Base-by-base conservation (phyloP, 2,888 invertebrate species). In the Cantharis nigra region DNA sequence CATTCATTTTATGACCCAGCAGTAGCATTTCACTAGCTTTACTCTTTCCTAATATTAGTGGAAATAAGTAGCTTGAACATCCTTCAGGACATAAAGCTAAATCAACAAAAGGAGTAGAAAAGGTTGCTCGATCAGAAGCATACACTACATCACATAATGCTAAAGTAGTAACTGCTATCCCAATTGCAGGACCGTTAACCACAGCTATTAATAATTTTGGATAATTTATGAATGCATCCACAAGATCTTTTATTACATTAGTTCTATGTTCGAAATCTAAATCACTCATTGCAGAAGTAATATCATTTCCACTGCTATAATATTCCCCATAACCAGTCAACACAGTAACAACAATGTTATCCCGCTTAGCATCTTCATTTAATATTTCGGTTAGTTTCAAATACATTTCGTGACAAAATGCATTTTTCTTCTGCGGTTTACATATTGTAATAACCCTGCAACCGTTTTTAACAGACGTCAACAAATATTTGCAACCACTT, bases 131-230 rank as follows among this genome's bases (percentile, higher is more conserved):
- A 83, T 97, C 95, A 11, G 94, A 91, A 72, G 96, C 95, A 90
- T 96, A 97, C 4, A 97, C 94, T 76, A 95, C 90, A 90, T 99
- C 98, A 89, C 94, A 97, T 1, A 98, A 90, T 0, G 94, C 94
- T 71, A 97, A 89, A 7, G 94, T 93, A 0, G 98, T 98, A 3
- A 94, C 94, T 64, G 94, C 94, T 81, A 98, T 93, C 28, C 98
- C 98, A 82, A 98, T 93, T 13, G 97, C 97, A 63, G 98, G 98
- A 1, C 98, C 98, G 90, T 98, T 98, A 0, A 98, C 93, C 77
- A 98, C 89, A 14, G 95, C 96, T 80, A 98, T 91, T 69, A 98
- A 87, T 28, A 97, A 89, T 88, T 99, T 99, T 0, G 96, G 95
- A 87, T 96, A 97, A 81, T 93, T 92, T 80, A 98, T 96, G 82